A percentile compares a stretch with the other conserved stretches of the same genome.
phyloP scores from a whole-genome alignment of 2,797 vertebrate genomes.

The Myotis planiceps region DNA sequence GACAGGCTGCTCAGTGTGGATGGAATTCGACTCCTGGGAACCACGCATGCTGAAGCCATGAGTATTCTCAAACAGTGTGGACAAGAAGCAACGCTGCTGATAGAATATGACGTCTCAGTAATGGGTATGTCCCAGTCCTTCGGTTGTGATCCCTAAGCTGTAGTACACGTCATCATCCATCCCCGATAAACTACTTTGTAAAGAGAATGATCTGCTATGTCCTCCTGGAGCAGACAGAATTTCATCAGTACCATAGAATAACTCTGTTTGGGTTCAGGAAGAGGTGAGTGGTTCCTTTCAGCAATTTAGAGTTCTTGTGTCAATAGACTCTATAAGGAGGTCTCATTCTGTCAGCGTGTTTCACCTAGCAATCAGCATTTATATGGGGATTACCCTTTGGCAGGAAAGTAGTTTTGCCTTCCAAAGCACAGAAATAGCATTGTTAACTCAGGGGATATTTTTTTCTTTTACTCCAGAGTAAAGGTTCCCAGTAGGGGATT shows the following conservation, averaged over 20 bases:
- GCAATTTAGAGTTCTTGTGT: conserved; percentile 38
- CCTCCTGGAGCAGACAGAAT: conserved; percentile 48
- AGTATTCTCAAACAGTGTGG: conserved; percentile 98
- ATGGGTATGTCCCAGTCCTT: conserved; percentile 92
- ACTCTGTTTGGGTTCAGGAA: conserved; percentile 80
- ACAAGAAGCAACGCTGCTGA: conserved; percentile 95
- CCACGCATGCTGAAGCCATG: conserved; percentile 95
- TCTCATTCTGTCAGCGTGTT: neutral
- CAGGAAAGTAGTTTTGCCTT: conserved; percentile 3
- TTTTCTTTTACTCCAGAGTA: neutral
- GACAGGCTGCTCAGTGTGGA: conserved; percentile 97
- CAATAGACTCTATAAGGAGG: neutral
- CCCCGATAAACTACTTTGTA: conserved; percentile 68
- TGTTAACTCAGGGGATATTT: neutral
- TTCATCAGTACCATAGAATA: conserved; percentile 67
- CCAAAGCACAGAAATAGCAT: conserved; percentile 19
- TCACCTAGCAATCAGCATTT: neutral
- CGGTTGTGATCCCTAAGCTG: neutral
- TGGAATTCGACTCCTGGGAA: conserved; percentile 96
- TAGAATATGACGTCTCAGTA: conserved; percentile 97
- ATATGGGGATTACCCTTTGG: neutral
- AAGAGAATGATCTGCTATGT: conserved; percentile 39
- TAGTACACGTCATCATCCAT: conserved; percentile 45
- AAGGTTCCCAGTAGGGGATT: neutral
- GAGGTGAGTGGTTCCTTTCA: conserved; percentile 79